Evolutionary conservation across 1,140 invertebrate genomes (phyloP), one percentile per base, ranked within the genome.

Genomic region (Eriosoma lanigerum): DNA sequence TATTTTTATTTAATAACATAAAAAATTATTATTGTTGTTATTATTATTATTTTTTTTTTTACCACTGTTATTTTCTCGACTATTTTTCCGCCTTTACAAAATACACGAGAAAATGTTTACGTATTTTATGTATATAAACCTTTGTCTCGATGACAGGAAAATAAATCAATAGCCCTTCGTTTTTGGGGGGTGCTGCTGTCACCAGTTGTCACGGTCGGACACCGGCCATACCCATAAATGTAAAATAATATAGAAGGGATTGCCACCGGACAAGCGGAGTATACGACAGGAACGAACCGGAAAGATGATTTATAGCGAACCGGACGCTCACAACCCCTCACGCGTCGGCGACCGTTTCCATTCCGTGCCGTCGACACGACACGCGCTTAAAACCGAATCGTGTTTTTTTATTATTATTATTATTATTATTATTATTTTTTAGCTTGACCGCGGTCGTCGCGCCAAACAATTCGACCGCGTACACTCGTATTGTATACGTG

Each of bases 161-260:
- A 70, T 70, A 70, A 70, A 70, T 70, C 66, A 70, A 70, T 70
- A 70, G 66, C 21, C 44, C 13, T n/a, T 70, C n/a, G 66, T n/a
- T 70, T 44, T n/a, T n/a, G n/a, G 13, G 44, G 66, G 66, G 1
- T 3, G 44, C 10, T 8, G 52, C 21, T 48, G 66, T 70, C 44
- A 48, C 66, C 66, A 70, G 66, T 70, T 70, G 66, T 70, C 64
- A 68, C 64, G 21, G 44, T 48, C 66, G 66, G 66, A 48, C 21
- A 0, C 44, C 9, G n/a, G 6, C 24, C 15, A 24, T 19, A 21
- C 54, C 6, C 19, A 13, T 24, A 8, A 15, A 32, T 8, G 2
- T 38, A 38, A 38, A 38, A 38, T 38, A 38, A 38, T 38, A 38
- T 38, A 38, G 32, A 3, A 8, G 32, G 3, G 32, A 38, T 38